These are phyloP conservation scores for Zaprionus kolodkinae DNA, from an alignment of 1,140 invertebrate genomes.

Conservation along the genomic window DNA sequence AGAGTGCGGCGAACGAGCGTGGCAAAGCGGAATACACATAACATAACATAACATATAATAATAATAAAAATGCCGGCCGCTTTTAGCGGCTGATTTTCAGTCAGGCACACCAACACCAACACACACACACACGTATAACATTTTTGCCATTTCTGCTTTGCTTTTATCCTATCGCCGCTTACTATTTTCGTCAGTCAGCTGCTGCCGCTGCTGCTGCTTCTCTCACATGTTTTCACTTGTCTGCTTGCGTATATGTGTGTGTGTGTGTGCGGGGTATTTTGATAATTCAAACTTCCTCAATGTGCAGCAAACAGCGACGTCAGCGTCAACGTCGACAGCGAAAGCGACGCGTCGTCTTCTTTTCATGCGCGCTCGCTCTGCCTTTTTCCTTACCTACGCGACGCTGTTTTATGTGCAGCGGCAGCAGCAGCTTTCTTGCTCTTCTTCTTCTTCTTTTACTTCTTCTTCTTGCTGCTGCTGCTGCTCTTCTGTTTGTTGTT, in stretches of 20 bases:
- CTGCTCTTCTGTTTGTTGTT: background rate
- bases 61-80: slow-evolving; percentile 81
- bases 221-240: slow-evolving; percentile 63
- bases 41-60: slow-evolving; percentile 77
- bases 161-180: slow-evolving; percentile 62
- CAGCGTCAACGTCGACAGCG: background rate
- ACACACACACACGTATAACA: slow-evolving; percentile 42
- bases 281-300: slow-evolving; percentile 71
- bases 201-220: slow-evolving; percentile 29
- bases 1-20: slow-evolving; percentile 9
- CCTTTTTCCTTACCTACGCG: slow-evolving; percentile 40
- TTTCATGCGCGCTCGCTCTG: background rate
- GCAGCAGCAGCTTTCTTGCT: slow-evolving; percentile 23
- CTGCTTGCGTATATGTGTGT: slow-evolving; percentile 33
- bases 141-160: slow-evolving; percentile 59
- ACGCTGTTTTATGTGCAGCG: slow-evolving; percentile 37
- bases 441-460: background rate
- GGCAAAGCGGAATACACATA: slow-evolving; percentile 61
- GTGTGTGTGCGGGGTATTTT: slow-evolving; percentile 67
- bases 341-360: slow-evolving; percentile 15
- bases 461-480: background rate
- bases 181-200: slow-evolving; percentile 78
- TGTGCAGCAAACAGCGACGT: slow-evolving; percentile 31
- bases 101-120: slow-evolving; percentile 42
- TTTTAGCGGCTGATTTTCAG: slow-evolving; percentile 74